phyloP scores from a whole-genome alignment of 2,888 invertebrate genomes.

The Morpho helenor region DNA sequence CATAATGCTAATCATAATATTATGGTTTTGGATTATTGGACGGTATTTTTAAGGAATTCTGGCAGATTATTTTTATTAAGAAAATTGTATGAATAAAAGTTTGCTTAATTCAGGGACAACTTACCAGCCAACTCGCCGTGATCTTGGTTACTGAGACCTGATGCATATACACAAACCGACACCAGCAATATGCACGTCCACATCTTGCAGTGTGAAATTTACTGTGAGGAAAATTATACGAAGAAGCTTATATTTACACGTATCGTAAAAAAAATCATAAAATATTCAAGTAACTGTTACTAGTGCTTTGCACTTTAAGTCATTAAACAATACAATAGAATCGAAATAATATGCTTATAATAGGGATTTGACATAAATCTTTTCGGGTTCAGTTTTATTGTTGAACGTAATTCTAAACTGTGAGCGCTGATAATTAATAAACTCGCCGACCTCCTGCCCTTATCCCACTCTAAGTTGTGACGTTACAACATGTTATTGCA shows the following conservation, averaged over 20 bases:
- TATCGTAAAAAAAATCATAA: background rate
- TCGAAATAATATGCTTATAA: background rate
- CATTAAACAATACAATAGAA: background rate
- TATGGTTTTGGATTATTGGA: no score
- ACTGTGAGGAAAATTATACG: constrained; percentile 7
- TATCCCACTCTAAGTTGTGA: no score
- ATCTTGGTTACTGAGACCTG: background rate
- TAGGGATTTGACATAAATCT: background rate
- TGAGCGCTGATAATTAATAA: no score
- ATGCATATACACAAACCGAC: background rate
- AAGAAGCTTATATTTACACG: constrained; percentile 2
- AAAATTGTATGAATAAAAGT: no score
- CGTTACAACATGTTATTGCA: no score
- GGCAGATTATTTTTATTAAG: no score
- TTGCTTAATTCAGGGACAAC: background rate
- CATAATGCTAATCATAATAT: no score
- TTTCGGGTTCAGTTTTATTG: background rate
- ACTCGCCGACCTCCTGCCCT: no score
- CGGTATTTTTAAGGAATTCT: no score
- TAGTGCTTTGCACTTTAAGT: background rate
- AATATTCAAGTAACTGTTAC: background rate
- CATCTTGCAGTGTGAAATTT: constrained; percentile 6
- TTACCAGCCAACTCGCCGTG: background rate
- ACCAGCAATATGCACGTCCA: constrained; percentile 3
- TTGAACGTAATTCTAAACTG: no score